phyloP scores from a whole-genome alignment of 1,140 invertebrate genomes.

The Drosophila punjabiensis region DNA sequence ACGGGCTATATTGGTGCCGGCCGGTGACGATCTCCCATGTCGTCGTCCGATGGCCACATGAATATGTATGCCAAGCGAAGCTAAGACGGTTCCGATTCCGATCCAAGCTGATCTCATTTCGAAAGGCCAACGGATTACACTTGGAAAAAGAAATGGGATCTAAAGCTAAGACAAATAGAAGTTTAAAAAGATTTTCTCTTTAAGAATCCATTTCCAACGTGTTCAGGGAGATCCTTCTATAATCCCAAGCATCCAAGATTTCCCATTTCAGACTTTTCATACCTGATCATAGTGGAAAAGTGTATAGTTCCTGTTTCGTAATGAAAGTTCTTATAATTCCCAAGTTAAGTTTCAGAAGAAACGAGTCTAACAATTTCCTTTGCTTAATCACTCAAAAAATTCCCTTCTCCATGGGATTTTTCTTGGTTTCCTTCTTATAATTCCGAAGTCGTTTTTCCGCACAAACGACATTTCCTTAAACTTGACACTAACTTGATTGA shows the following conservation, averaged over 20 bases:
- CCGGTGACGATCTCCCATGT: conserved; percentile 42
- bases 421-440: not conserved
- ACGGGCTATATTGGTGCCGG: conserved; percentile 43
- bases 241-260: not conserved
- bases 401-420: not conserved
- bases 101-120: conserved; percentile 39
- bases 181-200: not conserved
- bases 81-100: conserved; percentile 27
- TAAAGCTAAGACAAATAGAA: not conserved
- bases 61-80: conserved; percentile 35
- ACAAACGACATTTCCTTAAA: not conserved
- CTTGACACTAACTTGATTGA: conserved; percentile 1
- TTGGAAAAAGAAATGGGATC: conserved; percentile 8
- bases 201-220: not conserved
- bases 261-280: not conserved
- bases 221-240: not conserved
- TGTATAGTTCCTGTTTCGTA: not conserved
- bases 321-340: not conserved
- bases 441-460: not conserved
- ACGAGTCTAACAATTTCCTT: not conserved
- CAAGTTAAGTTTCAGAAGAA: not conserved
- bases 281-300: not conserved
- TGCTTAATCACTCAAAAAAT: not conserved
- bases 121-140: conserved; percentile 7
- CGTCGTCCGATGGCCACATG: conserved; percentile 37